Evolutionary conservation across 2,797 vertebrate genomes (phyloP).

Genomic region (Oreortyx pictus): DNA sequence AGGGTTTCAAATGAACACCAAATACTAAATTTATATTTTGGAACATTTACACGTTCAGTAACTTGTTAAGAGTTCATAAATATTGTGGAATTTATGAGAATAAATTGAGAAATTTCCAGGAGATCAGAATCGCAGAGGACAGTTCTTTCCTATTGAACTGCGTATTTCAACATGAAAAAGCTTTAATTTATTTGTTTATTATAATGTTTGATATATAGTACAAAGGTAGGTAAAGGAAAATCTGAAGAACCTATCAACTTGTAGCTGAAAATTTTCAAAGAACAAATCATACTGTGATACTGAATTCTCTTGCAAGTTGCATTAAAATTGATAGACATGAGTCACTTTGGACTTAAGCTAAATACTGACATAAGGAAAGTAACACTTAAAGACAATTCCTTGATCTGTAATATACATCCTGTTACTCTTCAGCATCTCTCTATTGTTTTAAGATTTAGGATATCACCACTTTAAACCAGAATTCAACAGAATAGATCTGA

Average conservation of each 20-base stretch:
- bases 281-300: neutral
- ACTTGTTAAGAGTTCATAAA: neutral
- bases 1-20: neutral
- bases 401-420: neutral
- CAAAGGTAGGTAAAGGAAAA: neutral
- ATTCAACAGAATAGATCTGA: neutral
- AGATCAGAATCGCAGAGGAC: neutral
- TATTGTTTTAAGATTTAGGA: neutral
- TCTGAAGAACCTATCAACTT: neutral
- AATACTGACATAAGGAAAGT: neutral
- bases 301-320: neutral
- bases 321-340: neutral
- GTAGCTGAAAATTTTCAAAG: neutral
- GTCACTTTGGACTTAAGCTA: neutral
- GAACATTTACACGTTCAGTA: neutral
- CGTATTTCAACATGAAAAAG: neutral
- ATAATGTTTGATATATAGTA: neutral
- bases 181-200: rapidly evolving
- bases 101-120: neutral
- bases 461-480: neutral
- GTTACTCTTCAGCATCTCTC: neutral
- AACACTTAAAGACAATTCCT: neutral
- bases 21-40: conserved; percentile 10
- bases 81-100: neutral
- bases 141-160: rapidly evolving